Base-by-base conservation (phyloP, 2,888 invertebrate species). In the Cephus pulcher region DNA sequence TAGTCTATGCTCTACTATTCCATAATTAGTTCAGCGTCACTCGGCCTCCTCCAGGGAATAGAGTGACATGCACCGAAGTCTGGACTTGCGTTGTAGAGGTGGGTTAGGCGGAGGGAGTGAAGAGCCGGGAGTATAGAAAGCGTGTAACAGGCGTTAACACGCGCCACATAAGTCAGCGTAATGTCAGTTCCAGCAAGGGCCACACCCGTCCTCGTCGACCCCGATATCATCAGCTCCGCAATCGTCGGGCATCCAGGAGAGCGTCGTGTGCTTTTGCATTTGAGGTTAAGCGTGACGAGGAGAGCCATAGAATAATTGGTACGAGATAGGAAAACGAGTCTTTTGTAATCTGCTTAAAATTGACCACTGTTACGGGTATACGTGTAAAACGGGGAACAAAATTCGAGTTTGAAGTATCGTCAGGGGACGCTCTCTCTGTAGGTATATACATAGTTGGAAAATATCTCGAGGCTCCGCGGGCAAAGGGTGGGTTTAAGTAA, bases 401-500 rank as follows among this genome's bases (percentile, higher is more conserved):
- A 56, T 56, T 56, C 23, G 23, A 56, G 9, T 56, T 23, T 56
- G 56, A 56, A 9, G 9, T 56, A 23, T 9, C 9, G 56, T 23
- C 6, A 23, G 9, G 6, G 23, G 23, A 6, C 1, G 2, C 6
- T 56, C 23, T 23, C 15, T 15, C 6, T 2, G 6, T 40, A 40
- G 1, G 1, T 23, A 23, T 23, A 23, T 9, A 23, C 6, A 9
- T 56, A 2, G 15, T 23, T 56, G 23, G 9, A 56, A 56, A 23
- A 23, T 56, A 56, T 56, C 23, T 56, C 56, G 15, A 56, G 23
- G 23, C 23, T 23, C 23, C 9, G 40, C 56, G 9, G 9, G 9
- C 23, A 56, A 9, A 23, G 23, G 56, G 56, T 23, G 56, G 23
- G 87, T 86, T 89, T 90, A 90, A 90, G 90, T 90, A 90, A 90